Conservation (phyloP, 37 sponge, comb jelly and placozoan genomes). For the Amphimedon queenslandica region DNA sequence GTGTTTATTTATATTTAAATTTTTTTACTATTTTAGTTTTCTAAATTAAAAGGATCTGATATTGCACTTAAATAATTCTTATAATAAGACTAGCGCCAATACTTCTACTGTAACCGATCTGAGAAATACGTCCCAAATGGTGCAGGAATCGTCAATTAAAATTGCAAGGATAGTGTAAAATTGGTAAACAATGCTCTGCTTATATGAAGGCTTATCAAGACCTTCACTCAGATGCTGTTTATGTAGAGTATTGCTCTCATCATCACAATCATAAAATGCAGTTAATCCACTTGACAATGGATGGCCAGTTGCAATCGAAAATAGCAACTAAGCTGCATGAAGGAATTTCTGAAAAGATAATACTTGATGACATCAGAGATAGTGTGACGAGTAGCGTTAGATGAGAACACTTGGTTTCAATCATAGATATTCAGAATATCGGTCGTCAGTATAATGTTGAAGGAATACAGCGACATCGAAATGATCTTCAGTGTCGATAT, state of each 20-base stretch:
- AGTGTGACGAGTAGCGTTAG: neutral
- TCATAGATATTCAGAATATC: neutral
- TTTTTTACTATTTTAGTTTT: too few relatives aligned
- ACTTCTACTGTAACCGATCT: neutral
- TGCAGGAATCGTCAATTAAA: neutral
- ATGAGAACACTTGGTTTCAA: neutral
- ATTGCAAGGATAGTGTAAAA: neutral
- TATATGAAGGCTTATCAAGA: neutral
- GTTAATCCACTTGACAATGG: neutral
- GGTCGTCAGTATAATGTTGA: neutral
- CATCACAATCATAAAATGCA: neutral
- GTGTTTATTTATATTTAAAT: too few relatives aligned
- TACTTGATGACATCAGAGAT: neutral
- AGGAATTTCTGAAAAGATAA: neutral
- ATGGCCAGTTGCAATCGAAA: neutral
- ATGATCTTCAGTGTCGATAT: neutral
- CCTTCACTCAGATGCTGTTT: neutral
- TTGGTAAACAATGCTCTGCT: neutral
- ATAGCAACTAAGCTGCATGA: neutral
- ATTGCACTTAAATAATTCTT: too few relatives aligned
- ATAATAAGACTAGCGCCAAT: too few relatives aligned
- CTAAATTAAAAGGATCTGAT: too few relatives aligned
- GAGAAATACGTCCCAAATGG: neutral
- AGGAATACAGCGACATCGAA: neutral
- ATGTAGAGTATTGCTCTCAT: neutral